These are phyloP conservation scores for Calvadosia cruxmelitensis DNA, from an alignment of 30 jellyfish, hydroid and myxozoan species.

Conservation along the genomic window DNA sequence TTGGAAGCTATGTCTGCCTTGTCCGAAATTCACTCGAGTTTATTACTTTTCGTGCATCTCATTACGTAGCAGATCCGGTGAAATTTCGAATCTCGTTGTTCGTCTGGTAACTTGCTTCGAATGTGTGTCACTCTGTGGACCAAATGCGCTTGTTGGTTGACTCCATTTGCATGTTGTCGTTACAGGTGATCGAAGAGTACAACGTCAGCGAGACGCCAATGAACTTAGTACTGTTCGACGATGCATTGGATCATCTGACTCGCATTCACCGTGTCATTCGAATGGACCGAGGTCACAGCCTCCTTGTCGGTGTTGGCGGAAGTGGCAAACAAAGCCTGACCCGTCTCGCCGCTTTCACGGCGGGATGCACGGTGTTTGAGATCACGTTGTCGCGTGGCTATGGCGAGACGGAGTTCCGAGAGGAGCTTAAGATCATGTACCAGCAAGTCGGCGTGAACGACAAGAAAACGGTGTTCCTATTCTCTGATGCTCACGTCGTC, in stretches of 20 bases:
- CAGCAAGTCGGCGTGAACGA: slow-evolving; percentile 78
- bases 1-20: too few relatives aligned
- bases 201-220: slow-evolving; percentile 55
- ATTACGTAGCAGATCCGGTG: too few relatives aligned
- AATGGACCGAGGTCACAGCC: slow-evolving; percentile 95
- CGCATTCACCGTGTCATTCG: slow-evolving; percentile 95
- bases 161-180: too few relatives aligned
- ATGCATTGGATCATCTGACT: slow-evolving; percentile 93
- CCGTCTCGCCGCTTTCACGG: slow-evolving; percentile 95
- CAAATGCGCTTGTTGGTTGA: too few relatives aligned
- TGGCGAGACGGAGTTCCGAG: slow-evolving; percentile 82
- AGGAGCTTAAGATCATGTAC: slow-evolving; percentile 63
- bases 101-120: too few relatives aligned
- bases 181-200: slow-evolving; percentile 84
- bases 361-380: slow-evolving; percentile 92
- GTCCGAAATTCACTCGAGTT: too few relatives aligned
- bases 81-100: too few relatives aligned
- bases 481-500: slow-evolving; percentile 92
- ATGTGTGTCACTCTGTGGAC: too few relatives aligned
- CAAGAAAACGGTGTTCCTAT: slow-evolving; percentile 81
- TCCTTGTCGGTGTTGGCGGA: slow-evolving; percentile 98
- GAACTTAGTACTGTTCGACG: slow-evolving; percentile 91
- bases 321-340: slow-evolving; percentile 95
- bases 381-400: slow-evolving; percentile 82
- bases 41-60: too few relatives aligned